A percentile compares a stretch with the other conserved stretches of the same genome.
These are phyloP conservation scores for Aegithalos caudatus DNA, from an alignment of 2,113 vertebrate genomes.

Conservation along the genomic window DNA sequence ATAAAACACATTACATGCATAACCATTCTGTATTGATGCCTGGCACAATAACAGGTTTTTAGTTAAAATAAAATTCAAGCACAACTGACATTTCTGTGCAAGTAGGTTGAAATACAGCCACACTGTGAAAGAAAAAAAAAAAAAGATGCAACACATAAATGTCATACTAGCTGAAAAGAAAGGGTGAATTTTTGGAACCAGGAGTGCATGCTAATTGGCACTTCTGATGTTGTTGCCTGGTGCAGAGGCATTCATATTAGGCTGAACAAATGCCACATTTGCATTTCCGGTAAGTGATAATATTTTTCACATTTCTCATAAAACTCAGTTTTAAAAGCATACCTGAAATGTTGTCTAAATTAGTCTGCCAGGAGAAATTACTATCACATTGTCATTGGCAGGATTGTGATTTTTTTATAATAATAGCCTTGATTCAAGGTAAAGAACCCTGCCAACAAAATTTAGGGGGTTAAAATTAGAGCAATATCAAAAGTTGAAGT, in stretches of 20 bases:
- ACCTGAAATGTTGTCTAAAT: constrained; percentile 64
- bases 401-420: not conserved
- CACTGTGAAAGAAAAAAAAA: not conserved
- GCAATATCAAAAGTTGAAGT: not conserved
- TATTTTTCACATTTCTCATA: constrained; percentile 61
- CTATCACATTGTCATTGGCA: constrained; percentile 10
- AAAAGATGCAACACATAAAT: constrained; percentile 23
- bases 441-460: constrained; percentile 14
- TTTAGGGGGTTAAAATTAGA: constrained; percentile 25
- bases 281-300: constrained; percentile 75
- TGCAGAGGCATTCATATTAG: constrained; percentile 70
- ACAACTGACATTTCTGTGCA: constrained; percentile 49
- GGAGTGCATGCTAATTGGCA: constrained; percentile 73
- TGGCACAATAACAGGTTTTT: constrained; percentile 59
- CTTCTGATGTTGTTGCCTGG: constrained; percentile 68
- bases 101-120: constrained; percentile 54
- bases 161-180: constrained; percentile 71
- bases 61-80: constrained; percentile 65
- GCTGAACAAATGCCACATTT: constrained; percentile 82
- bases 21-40: constrained; percentile 61
- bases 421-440: constrained; percentile 47
- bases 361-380: constrained; percentile 33
- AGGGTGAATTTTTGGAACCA: constrained; percentile 65
- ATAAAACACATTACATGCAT: constrained; percentile 41
- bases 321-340: constrained; percentile 52